Evolutionary conservation across 2,113 vertebrate genomes (phyloP).

Genomic region (Xyrauchen texanus): DNA sequence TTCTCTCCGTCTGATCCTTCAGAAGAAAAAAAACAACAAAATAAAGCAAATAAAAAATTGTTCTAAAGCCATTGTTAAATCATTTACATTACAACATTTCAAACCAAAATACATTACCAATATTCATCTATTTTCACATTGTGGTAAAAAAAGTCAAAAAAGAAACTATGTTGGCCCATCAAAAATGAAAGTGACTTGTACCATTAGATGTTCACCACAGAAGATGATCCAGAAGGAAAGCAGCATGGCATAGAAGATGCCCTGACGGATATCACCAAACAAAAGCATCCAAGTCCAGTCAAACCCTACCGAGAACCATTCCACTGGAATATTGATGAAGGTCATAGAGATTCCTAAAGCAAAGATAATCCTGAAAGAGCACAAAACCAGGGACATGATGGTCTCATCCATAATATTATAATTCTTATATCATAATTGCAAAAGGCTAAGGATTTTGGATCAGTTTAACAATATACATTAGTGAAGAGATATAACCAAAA

Average conservation of each 20-base stretch:
- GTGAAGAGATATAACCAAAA: neutral
- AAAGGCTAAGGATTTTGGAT: neutral
- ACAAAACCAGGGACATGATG: neutral
- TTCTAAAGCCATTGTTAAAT: too few relatives aligned
- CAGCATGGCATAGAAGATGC: constrained; percentile 98
- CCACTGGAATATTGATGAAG: constrained; percentile 96
- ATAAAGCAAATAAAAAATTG: too few relatives aligned
- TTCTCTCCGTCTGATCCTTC: constrained; percentile 93
- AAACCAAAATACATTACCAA: too few relatives aligned
- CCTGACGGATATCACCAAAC: constrained; percentile 95
- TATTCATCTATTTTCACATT: too few relatives aligned
- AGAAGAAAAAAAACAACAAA: neutral
- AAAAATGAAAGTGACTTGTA: constrained; percentile 52
- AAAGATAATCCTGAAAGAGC: constrained; percentile 85
- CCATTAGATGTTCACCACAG: constrained; percentile 99
- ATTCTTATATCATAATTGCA: neutral
- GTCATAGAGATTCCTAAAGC: constrained; percentile 98
- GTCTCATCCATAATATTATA: too few relatives aligned
- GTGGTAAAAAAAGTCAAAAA: too few relatives aligned
- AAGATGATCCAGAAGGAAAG: constrained; percentile 99
- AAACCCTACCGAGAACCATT: constrained; percentile 97
- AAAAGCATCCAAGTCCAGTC: constrained; percentile 99
- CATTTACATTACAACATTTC: too few relatives aligned
- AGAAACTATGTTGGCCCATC: too few relatives aligned
- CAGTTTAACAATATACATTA: neutral